Evolutionary conservation across 2,888 invertebrate species (phyloP), one percentile per base, ranked within the genome.

Genomic region (Nemotelus pantherinus): DNA sequence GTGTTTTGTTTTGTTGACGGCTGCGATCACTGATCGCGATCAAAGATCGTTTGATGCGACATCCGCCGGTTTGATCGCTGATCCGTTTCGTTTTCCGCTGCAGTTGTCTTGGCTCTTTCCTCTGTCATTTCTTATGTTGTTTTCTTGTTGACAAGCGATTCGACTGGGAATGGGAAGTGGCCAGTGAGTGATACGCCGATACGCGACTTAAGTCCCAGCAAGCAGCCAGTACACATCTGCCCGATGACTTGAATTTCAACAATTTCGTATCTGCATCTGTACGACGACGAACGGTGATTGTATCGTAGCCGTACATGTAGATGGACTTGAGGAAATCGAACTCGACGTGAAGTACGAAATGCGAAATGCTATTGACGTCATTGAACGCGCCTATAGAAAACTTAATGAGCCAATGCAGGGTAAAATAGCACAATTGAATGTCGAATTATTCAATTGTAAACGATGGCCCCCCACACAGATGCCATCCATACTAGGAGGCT

Each of bases 11-110:
- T 70, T 70, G 70, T 9, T 43, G 70, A 43, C 68, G 53, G 41
- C 50, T 3, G 10, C 55, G 53, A 4, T 58, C 65, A 47, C 65
- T 50, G 70, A 70, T 70, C 70, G 70, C 70, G 25, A 63, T 48
- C 53, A 25, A 25, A 47, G 50, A 68, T 53, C 68, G 68, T 53
- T 68, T 10, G 50, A 70, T 55, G 55, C 70, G 70, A 70, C 70
- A 70, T 70, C 70, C 70, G 70, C 53, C 53, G 70, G 55, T 70
- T 47, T 67, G 67, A 67, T 67, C 48, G 67, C 67, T 67, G 67
- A 67, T 70, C 70, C 70, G 70, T 10, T 70, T 70, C 7, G 41
- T 70, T 53, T 53, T 53, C 53, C 68, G 68, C 39, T 68, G 68
- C 68, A 68, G 43, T 68, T 70, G 70, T 48, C 70, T 39, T 43